Base-by-base conservation (phyloP, 2,888 invertebrate genomes). In the Drosophila longiperda region DNA sequence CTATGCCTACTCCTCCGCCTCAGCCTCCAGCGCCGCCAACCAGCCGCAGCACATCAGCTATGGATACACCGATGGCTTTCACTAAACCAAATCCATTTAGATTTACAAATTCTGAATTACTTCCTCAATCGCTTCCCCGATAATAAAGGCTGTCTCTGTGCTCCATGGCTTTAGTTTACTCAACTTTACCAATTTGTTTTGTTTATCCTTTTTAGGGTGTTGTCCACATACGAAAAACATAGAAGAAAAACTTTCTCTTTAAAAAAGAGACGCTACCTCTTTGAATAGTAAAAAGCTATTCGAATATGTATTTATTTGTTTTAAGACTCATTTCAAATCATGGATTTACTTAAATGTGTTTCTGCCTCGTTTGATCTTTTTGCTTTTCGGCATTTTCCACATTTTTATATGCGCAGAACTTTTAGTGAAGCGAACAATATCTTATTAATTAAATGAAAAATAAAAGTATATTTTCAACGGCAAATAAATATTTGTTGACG, bases 31-130 rank as follows among this genome's bases (percentile, higher is more conserved):
- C 1, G 93, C 93, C 3, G 87, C 92, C 55, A 92, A 90, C 2
- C 91, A 92, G 71, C 91, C 90, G 38, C 92, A 92, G 66, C 90
- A 89, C 52, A 90, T 92, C 40, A 91, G 83, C 74, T 92, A 92
- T 65, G 84, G 88, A 36, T 88, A 89, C 2, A 58, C 52, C 26
- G 80, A 65, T 20, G 70, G 72, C 57, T 90, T 87, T 67, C 87
- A 87, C 59, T 87, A 76, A 76, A 33, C 64, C 11, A 26, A 20
- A 33, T 74, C 34, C n/a, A n/a, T 32, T 32, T 29, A 36, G 53
- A n/a, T 48, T 50, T 32, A 17, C 17, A 12, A 34, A 17, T 52
- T 48, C 53, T 59, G 45, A 50, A 40, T 29, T 38, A 55, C 55
- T 23, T 17, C 26, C 45, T 61, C 48, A 42, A 38, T 50, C n/a